Conservation (phyloP, 2,113 vertebrate genomes). For the Ailuropoda melanoleuca region DNA sequence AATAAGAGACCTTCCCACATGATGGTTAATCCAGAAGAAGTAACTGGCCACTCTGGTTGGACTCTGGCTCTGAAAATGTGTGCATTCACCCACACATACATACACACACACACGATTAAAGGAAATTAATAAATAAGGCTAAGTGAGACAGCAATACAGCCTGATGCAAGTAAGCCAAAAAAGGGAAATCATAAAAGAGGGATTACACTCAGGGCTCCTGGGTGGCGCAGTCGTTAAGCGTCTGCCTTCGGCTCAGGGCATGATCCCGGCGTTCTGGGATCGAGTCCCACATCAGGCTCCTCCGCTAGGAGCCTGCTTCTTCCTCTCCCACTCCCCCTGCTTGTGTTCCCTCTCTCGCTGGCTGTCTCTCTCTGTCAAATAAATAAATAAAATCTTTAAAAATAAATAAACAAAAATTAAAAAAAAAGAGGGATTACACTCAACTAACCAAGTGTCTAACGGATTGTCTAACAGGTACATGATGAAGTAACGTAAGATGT, state of each 20-base stretch:
- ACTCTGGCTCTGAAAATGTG: constrained; percentile 69
- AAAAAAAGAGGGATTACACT: not conserved
- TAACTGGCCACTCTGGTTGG: constrained; percentile 93
- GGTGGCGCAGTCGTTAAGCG: no score
- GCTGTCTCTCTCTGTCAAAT: no score
- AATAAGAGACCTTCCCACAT: constrained; percentile 87
- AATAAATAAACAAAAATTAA: no score
- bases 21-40: constrained; percentile 92
- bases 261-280: no score
- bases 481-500: not conserved
- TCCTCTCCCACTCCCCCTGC: no score
- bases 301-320: no score
- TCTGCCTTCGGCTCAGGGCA: no score
- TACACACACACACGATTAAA: not conserved
- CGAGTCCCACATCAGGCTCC: no score
- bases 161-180: not conserved
- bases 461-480: not conserved
- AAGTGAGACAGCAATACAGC: not conserved
- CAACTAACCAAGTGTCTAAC: not conserved
- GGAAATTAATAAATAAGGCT: not conserved
- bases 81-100: not conserved
- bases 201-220: no score
- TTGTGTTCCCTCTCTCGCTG: no score
- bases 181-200: not conserved
- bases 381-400: no score